These are phyloP conservation scores for Platycercus adscitus DNA, from an alignment of 2,113 vertebrate genomes.

Conservation along the genomic window DNA sequence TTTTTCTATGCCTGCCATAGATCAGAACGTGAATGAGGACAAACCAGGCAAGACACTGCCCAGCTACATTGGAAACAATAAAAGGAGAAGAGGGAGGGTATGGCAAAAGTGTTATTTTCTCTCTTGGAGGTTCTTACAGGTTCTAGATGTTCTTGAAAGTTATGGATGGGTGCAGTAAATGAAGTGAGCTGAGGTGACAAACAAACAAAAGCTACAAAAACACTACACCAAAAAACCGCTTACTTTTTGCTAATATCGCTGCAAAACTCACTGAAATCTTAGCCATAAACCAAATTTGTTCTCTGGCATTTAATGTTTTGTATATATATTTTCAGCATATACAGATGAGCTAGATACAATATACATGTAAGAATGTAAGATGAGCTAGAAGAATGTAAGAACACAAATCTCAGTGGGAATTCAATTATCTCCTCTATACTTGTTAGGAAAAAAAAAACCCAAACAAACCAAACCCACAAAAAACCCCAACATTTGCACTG, in stretches of 20 bases:
- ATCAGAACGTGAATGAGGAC: not conserved
- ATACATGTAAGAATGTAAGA: not conserved
- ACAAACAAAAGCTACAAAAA: not conserved
- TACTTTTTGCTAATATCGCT: not conserved
- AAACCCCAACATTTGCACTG: not conserved
- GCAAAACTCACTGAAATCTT: not conserved
- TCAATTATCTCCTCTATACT: not conserved
- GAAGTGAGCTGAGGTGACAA: not conserved
- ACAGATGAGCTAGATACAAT: not conserved
- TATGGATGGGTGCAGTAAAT: not conserved
- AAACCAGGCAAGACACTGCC: not conserved
- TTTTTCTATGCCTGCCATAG: not conserved
- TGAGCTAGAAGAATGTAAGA: not conserved
- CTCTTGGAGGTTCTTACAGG: not conserved
- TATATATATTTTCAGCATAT: not conserved
- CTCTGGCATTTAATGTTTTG: not conserved
- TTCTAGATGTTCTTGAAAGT: not conserved
- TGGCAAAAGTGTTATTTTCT: not conserved
- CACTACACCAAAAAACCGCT: rapidly evolving
- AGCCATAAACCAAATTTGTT: not conserved
- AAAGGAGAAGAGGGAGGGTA: not conserved
- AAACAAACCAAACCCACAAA: too few species aligned
- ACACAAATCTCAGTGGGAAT: not conserved
- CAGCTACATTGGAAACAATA: rapidly evolving
- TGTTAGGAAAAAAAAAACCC: not conserved